Conservation (phyloP, 2,888 invertebrate genomes). For the Xylophagus ater region DNA sequence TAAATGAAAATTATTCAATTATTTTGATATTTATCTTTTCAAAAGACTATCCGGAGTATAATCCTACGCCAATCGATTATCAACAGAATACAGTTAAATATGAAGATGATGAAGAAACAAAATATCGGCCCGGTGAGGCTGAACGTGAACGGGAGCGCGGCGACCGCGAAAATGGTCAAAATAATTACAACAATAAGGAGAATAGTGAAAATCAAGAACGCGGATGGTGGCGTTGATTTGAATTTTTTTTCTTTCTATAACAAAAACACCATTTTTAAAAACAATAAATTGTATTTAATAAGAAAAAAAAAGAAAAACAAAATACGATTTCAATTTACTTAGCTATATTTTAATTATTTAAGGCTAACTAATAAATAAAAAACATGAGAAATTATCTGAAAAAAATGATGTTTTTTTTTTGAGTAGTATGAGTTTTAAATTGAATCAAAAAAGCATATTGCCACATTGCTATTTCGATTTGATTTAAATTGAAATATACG, state of each 20-base stretch:
- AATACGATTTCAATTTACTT: no score
- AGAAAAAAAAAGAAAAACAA: no score
- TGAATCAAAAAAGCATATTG: no score
- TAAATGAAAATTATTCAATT: neutral
- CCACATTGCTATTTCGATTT: no score
- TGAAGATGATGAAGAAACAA: slow-evolving; percentile 55
- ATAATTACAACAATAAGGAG: slow-evolving; percentile 10
- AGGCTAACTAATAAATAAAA: no score
- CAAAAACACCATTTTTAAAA: no score
- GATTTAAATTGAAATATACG: no score
- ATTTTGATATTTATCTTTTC: slow-evolving; percentile 17
- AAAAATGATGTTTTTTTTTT: no score
- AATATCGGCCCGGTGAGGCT: slow-evolving; percentile 48
- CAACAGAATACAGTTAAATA: slow-evolving; percentile 55
- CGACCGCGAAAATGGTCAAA: slow-evolving; percentile 9
- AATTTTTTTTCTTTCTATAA: neutral
- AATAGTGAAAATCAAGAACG: slow-evolving; percentile 11
- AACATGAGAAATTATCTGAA: no score
- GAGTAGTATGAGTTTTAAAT: no score
- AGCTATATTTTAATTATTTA: no score
- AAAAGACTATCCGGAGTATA: slow-evolving; percentile 65
- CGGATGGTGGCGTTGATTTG: slow-evolving; percentile 16
- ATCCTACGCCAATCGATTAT: slow-evolving; percentile 46
- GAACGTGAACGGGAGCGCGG: slow-evolving; percentile 8
- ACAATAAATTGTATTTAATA: no score